Base-by-base conservation (phyloP, 2,113 vertebrate species). In the Sinocyclocheilus maitianheensis region DNA sequence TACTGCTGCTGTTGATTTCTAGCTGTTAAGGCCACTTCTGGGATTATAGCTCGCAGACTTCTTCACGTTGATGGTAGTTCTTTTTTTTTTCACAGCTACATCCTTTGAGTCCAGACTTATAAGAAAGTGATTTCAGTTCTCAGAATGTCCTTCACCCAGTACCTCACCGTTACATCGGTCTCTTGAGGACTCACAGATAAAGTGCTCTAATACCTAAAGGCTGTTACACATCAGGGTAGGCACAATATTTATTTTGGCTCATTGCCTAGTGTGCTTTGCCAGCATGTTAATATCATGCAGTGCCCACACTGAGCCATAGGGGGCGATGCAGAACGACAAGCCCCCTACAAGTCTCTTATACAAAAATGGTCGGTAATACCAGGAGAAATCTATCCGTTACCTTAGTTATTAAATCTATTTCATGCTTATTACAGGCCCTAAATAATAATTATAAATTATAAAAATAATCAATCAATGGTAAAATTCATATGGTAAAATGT, bases 71-170 rank as follows among this genome's bases (percentile, higher is more conserved):
- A 77, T 60, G 62, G 63, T 63, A 48, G 48, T 84, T 86, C 65
- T 11, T 46, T 46, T 46, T 46, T 48, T 60, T 80, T 65, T 76
- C 62, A 22, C 20, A 9, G 18, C 10, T 18, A 62, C 83, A 77
- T 89, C 58, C n/a, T 13, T 46, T 53, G 10, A 40, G 24, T 9
- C 43, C 43, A 43, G 43, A 37, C 63, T 67, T 67, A 48, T 65
- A 81, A 11, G 43, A 55, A 55, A 76, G 43, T 65, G 77, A 88
- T 86, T 86, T 84, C 76, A 80, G 34, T 51, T 26, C 24, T 81
- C 30, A 18, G n/a, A 81, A 58, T 55, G 63, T 34, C 53, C 53
- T 83, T 78, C 72, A 77, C 62, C 20, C 55, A 0, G 22, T 11
- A n/a, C 62, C 24, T 71, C 63, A 82, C 63, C n/a, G 43, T 71